Percentiles rank a stretch among this genome's conserved stretches.
These are phyloP conservation scores for Erynnis tages DNA, from an alignment of 2,888 invertebrate genomes.

Conservation along the genomic window DNA sequence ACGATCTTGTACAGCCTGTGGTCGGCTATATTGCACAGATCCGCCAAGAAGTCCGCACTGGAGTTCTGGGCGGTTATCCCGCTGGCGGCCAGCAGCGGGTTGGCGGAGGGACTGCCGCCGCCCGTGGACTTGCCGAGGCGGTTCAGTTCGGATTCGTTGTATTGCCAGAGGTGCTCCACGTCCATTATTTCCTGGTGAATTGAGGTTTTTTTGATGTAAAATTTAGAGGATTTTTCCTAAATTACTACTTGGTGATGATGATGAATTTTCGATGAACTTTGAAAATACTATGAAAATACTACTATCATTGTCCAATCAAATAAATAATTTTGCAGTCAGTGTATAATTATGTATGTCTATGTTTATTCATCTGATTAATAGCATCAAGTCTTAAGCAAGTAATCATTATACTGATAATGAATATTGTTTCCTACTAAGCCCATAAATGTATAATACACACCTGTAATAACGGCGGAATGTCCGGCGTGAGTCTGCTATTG, in stretches of 20 bases:
- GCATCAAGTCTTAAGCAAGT: too few species aligned
- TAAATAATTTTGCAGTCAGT: too few species aligned
- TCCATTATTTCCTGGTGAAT: constrained; percentile 93
- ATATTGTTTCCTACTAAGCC: too few species aligned
- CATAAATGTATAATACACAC: constrained; percentile 54
- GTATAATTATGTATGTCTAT: too few species aligned
- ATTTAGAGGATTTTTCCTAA: too few species aligned
- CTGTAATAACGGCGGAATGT: constrained; percentile 86
- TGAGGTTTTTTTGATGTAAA: too few species aligned
- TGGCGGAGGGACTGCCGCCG: constrained; percentile 59
- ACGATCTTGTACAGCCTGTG: constrained; percentile 98
- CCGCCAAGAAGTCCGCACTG: constrained; percentile 92
- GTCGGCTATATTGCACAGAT: constrained; percentile 96
- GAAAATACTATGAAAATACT: too few species aligned
- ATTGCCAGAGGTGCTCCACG: constrained; percentile 97
- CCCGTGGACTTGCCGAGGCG: constrained; percentile 78
- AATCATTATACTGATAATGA: too few species aligned
- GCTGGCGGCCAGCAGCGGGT: constrained; percentile 71
- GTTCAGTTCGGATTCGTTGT: constrained; percentile 90
- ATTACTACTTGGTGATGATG: too few species aligned
- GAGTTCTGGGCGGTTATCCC: constrained; percentile 83
- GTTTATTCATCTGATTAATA: too few species aligned
- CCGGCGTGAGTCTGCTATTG: constrained; percentile 69
- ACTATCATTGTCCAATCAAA: too few species aligned
- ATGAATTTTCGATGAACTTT: too few species aligned